Evolutionary conservation across 2,113 vertebrate species (phyloP), one percentile per base, ranked within the genome.

Genomic region (Dryoscopus gambensis): DNA sequence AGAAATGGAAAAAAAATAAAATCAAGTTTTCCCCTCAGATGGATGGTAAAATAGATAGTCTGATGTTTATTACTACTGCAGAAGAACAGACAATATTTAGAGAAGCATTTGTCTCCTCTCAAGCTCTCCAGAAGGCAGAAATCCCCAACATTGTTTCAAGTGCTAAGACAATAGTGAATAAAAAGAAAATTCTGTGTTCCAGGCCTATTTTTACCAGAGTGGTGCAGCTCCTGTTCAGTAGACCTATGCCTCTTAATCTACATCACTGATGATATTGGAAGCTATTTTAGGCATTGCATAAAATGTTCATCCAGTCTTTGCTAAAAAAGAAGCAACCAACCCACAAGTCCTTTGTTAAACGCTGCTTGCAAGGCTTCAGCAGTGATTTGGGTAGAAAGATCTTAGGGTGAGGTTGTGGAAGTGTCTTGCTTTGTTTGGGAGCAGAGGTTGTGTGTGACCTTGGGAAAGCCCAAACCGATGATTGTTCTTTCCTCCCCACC

Each of bases 181-280:
- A 83, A 76, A 87, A 53, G 73, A 95, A 92, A 91, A 90, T 90
- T 88, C 52, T 25, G 31, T 52, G 17, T 91, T 88, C 40, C 68
- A 44, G 47, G 82, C 27, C 79, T 97, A 71, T 94, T 95, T 96
- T 95, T 95, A 92, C 60, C 75, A 28, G 50, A 77, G 80, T 78
- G 83, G 60, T 96, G 79, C 85, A 56, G 65, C 84, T 96, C 95
- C 82, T 95, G 73, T 89, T 94, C 92, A 79, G 83, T 37, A 81
- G 87, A 53, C 73, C 75, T 91, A 63, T n/a, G 84, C 76, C 35
- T 93, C 78, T 64, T 86, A 49, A 84, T 73, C 80, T 95, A 69
- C 88, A 81, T 93, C 77, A 68, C 52, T 78, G 86, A 92, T 94
- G 85, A 87, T 90, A 89, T 10, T 60, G 52, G 68, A 62, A 68